A percentile compares a stretch with the other conserved stretches of the same genome.
phyloP scores from a whole-genome alignment of 1,140 invertebrate genomes.

The Proales similis region DNA sequence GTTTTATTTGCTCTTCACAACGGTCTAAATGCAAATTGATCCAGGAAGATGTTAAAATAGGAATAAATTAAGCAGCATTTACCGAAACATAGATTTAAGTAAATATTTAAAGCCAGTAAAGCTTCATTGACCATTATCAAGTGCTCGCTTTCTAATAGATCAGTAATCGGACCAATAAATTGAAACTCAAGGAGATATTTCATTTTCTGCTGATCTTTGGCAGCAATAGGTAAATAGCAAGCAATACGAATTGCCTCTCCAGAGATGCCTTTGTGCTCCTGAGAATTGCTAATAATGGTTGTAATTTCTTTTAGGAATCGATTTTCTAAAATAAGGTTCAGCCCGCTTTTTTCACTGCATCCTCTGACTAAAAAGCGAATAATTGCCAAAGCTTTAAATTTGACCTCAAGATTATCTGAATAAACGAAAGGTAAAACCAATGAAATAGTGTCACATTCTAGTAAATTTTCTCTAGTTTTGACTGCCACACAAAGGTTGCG shows the following conservation, averaged over 20 bases:
- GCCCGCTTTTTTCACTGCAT: slow-evolving; percentile 8
- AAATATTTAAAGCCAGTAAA: slow-evolving; percentile 12
- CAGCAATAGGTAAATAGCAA: slow-evolving; percentile 33
- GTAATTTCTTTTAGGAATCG: slow-evolving; percentile 14
- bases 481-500: slow-evolving; percentile 25
- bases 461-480: neutral
- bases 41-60: neutral
- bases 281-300: slow-evolving; percentile 7
- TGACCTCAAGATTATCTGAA: slow-evolving; percentile 26
- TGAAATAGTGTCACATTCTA: slow-evolving; percentile 16
- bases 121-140: slow-evolving; percentile 34
- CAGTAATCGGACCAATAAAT: slow-evolving; percentile 6
- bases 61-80: neutral
- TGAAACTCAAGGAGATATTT: slow-evolving; percentile 3
- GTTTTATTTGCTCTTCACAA: slow-evolving; percentile 12
- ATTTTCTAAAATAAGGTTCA: slow-evolving; percentile 5
- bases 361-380: slow-evolving; percentile 24
- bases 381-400: slow-evolving; percentile 15
- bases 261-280: slow-evolving; percentile 15
- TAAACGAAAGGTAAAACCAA: slow-evolving; percentile 2
- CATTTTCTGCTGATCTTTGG: slow-evolving; percentile 7
- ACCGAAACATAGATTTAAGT: neutral
- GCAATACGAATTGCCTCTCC: slow-evolving; percentile 9
- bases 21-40: neutral
- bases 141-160: slow-evolving; percentile 28